phyloP scores from a whole-genome alignment of 2,113 vertebrate genomes.

The Pyrgilauda ruficollis region DNA sequence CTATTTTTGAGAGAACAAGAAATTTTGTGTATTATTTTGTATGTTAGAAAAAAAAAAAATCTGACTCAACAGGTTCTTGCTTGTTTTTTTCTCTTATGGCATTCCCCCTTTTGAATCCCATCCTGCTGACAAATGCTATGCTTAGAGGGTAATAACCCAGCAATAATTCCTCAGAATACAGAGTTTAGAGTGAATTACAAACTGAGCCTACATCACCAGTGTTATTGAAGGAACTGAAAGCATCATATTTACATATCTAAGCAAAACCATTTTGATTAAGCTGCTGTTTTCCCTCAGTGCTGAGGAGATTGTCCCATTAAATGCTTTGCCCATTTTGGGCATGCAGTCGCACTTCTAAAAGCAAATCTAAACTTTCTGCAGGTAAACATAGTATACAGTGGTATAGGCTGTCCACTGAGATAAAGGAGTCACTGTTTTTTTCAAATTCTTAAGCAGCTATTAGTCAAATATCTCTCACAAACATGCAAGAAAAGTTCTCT shows the following conservation, averaged over 20 bases:
- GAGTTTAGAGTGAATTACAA: neutral
- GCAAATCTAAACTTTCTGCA: neutral
- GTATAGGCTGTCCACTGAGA: neutral
- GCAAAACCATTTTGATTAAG: neutral
- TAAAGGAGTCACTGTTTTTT: neutral
- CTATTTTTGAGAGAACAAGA: neutral
- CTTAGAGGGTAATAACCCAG: neutral
- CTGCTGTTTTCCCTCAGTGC: neutral
- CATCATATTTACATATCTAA: neutral
- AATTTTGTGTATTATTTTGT: neutral
- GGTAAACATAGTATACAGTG: too few relatives aligned
- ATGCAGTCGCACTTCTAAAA: neutral
- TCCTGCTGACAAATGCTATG: neutral
- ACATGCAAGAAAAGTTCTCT: neutral
- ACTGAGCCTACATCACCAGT: neutral
- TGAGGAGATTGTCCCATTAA: neutral
- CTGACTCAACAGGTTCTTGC: neutral
- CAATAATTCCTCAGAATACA: neutral
- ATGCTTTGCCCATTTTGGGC: neutral
- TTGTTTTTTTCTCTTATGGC: fast-evolving
- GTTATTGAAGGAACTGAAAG: neutral
- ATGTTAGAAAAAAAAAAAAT: neutral
- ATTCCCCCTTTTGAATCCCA: neutral
- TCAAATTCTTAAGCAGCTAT: neutral
- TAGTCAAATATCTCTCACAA: neutral